A percentile compares a stretch with the other conserved stretches of the same genome.
Conservation (phyloP, 2,113 vertebrate species). For the Daubentonia madagascariensis region DNA sequence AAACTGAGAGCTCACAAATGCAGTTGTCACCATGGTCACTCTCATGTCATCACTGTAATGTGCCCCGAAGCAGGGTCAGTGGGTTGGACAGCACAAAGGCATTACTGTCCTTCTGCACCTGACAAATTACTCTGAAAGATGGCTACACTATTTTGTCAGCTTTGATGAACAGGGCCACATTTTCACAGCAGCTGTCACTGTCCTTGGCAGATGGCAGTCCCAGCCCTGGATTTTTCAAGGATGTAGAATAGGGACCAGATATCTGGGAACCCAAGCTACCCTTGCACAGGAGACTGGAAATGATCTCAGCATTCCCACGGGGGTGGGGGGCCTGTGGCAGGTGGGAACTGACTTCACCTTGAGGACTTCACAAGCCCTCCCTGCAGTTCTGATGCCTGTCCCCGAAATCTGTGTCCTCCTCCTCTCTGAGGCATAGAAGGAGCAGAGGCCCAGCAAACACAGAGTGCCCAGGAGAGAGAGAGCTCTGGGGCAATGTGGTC, state of each 20-base stretch:
- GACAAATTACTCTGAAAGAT: background rate
- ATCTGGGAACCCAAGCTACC: background rate
- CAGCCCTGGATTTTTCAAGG: background rate
- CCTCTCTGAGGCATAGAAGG: background rate
- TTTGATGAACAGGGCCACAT: background rate
- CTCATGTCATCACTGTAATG: background rate
- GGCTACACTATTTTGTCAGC: background rate
- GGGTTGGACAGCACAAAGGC: background rate
- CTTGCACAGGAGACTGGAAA: background rate
- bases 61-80: background rate
- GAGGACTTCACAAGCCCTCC: background rate
- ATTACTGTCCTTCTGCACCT: background rate
- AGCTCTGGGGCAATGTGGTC: background rate
- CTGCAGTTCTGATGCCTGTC: background rate
- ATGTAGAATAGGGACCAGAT: background rate
- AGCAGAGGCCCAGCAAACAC: background rate
- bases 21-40: background rate
- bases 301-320: background rate
- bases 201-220: background rate
- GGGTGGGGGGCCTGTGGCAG: fast-evolving
- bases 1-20: background rate
- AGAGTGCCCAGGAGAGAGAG: background rate
- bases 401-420: background rate
- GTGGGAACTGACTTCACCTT: background rate
- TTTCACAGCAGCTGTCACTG: background rate